phyloP scores from a whole-genome alignment of 2,113 vertebrate species.

The Cnemophilus loriae region DNA sequence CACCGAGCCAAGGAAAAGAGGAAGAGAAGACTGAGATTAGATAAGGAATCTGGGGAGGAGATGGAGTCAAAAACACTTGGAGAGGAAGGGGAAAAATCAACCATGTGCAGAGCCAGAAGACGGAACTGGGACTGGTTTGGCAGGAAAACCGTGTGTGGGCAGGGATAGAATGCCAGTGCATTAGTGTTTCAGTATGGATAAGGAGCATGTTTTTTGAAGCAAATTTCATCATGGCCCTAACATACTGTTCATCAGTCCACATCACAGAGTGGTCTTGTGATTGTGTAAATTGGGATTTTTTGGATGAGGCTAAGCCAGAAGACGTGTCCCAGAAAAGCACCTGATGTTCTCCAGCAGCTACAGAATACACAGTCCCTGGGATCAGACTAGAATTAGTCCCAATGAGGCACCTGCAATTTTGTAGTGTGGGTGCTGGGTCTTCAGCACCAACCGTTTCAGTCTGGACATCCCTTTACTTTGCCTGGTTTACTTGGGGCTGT shows the following conservation, averaged over 20 bases:
- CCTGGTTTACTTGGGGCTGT: background rate
- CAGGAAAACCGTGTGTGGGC: background rate
- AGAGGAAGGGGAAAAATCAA: background rate
- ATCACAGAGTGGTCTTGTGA: background rate
- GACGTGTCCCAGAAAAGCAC: background rate
- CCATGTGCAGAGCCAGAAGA: background rate
- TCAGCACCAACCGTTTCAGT: background rate
- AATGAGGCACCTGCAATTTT: background rate
- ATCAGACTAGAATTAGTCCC: background rate
- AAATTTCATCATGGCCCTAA: background rate
- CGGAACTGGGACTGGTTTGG: background rate
- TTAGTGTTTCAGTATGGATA: background rate
- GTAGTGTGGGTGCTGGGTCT: background rate
- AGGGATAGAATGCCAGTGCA: background rate
- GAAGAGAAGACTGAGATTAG: background rate
- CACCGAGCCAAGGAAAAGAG: background rate
- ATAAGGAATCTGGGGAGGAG: background rate
- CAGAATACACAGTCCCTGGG: background rate
- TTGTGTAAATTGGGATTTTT: background rate
- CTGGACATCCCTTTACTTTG: background rate
- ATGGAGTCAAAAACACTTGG: background rate
- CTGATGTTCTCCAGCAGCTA: background rate
- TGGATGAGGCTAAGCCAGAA: background rate
- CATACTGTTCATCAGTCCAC: background rate
- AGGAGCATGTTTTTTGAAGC: background rate